phyloP scores from a whole-genome alignment of 2,888 invertebrate genomes.

The Eutolmus rufibarbis region DNA sequence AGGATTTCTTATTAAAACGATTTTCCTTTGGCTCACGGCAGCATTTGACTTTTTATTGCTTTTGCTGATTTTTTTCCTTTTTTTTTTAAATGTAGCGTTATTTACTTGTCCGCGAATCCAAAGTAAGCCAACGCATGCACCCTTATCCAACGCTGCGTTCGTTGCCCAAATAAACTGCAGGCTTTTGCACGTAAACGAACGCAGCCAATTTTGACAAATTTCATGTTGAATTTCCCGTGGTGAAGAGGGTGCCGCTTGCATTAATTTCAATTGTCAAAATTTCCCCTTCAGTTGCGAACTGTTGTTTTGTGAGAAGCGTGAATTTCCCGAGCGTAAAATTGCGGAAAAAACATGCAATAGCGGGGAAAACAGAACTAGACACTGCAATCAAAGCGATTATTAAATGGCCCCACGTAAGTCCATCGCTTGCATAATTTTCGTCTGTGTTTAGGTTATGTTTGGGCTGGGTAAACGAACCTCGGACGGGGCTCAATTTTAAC shows the following conservation, averaged over 20 bases:
- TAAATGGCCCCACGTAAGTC: constrained; percentile 33
- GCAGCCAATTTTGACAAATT: background rate
- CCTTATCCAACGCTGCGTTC: background rate
- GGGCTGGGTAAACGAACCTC: background rate
- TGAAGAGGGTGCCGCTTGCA: background rate
- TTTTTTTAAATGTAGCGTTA: no score
- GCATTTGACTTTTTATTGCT: no score
- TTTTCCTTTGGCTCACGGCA: no score
- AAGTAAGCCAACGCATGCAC: background rate
- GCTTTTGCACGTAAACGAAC: background rate
- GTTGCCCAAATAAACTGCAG: no score
- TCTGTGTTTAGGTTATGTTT: background rate
- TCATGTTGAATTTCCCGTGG: background rate
- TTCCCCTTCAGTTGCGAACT: background rate
- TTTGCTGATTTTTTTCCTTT: no score
- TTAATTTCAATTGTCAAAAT: background rate
- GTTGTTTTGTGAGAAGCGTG: background rate
- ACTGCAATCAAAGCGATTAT: background rate
- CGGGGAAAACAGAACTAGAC: background rate
- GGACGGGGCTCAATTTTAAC: background rate
- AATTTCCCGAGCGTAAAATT: background rate
- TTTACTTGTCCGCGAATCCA: background rate
- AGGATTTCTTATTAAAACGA: no score
- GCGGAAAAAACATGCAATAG: background rate
- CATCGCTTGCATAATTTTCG: background rate